A percentile compares a stretch with the other conserved stretches of the same genome.
These are phyloP conservation scores for Eupithecia pulchellata DNA, from an alignment of 2,888 invertebrate genomes.

Conservation along the genomic window DNA sequence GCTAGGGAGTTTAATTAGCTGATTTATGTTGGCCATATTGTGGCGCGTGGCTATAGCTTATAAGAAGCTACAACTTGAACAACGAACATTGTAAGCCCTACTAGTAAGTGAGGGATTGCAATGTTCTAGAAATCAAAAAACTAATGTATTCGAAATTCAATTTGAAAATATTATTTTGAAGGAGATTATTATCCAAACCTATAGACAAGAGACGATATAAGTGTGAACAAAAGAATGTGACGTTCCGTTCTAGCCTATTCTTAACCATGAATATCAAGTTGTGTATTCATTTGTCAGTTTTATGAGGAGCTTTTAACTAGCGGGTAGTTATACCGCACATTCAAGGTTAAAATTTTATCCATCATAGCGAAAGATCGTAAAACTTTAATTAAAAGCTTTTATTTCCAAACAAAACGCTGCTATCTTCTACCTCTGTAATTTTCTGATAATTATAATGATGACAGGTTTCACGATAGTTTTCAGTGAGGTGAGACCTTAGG, in stretches of 20 bases:
- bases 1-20: constrained; percentile 80
- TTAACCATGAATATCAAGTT: background rate
- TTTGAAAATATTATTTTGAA: background rate
- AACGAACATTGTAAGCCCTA: no score
- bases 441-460: background rate
- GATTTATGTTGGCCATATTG: constrained; percentile 80
- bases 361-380: background rate
- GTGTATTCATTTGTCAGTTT: background rate
- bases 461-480: background rate
- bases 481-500: background rate
- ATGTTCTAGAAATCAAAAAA: constrained; percentile 12
- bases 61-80: constrained; percentile 12
- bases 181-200: no score
- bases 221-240: background rate
- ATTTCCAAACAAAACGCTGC: background rate
- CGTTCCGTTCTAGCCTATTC: background rate
- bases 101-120: no score
- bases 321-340: background rate
- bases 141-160: background rate
- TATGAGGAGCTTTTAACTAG: background rate
- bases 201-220: background rate
- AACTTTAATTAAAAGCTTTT: background rate
- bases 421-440: background rate
- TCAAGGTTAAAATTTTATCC: background rate
- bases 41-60: constrained; percentile 57